Evolutionary conservation across 2,888 invertebrate species (phyloP).

Genomic region (Himalopsyche tibetana): DNA sequence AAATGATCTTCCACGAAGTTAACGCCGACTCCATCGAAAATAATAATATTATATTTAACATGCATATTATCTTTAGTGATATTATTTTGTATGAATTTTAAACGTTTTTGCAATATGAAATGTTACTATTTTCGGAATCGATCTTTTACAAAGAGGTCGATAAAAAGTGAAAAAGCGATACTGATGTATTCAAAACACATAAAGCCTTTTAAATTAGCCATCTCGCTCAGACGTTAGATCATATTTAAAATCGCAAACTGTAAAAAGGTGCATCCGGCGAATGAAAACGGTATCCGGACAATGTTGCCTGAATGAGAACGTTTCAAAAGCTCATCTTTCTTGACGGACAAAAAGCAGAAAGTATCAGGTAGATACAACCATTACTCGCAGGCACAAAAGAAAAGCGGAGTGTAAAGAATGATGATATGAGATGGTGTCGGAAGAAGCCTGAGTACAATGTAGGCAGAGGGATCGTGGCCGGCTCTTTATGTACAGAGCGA

Average conservation of each 20-base stretch:
- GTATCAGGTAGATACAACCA: slow-evolving; percentile 48
- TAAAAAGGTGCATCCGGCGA: slow-evolving; percentile 43
- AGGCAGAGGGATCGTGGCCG: slow-evolving; percentile 27
- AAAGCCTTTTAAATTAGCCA: not conserved
- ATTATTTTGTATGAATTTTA: no score
- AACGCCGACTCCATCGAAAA: no score
- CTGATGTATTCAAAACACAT: not conserved
- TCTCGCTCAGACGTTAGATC: not conserved
- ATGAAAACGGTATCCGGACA: slow-evolving; percentile 34
- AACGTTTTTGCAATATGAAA: no score
- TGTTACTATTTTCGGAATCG: no score
- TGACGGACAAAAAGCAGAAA: slow-evolving; percentile 51
- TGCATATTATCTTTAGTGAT: no score
- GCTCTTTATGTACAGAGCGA: slow-evolving; percentile 29
- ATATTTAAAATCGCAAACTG: slow-evolving; percentile 41
- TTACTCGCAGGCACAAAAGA: slow-evolving; percentile 50
- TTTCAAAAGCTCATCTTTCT: slow-evolving; percentile 59
- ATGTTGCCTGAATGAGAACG: slow-evolving; percentile 59
- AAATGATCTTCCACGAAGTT: no score
- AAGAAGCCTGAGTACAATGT: slow-evolving; percentile 29
- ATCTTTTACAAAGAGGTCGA: no score
- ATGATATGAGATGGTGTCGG: slow-evolving; percentile 44
- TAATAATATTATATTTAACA: no score
- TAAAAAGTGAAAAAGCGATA: not conserved
- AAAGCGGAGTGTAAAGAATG: slow-evolving; percentile 39